Percentiles rank a stretch among this genome's conserved stretches.
Evolutionary conservation across 2,797 vertebrate species (phyloP).

Genomic region (Siniperca undulata): DNA sequence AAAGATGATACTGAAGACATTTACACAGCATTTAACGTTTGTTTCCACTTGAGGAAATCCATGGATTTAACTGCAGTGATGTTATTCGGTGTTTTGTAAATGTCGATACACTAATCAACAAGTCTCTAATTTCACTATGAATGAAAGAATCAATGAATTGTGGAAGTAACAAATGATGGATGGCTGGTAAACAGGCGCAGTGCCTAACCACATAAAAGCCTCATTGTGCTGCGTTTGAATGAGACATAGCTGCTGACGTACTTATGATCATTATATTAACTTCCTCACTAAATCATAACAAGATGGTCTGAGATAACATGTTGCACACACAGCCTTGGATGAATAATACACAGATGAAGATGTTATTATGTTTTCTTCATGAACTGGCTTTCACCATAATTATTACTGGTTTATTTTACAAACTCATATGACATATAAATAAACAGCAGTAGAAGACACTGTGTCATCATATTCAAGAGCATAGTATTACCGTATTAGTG

Average conservation of each 20-base stretch:
- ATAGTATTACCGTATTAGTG: too few species aligned
- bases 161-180: not conserved
- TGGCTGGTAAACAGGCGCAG: not conserved
- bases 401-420: not conserved
- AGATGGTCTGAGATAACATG: not conserved
- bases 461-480: not conserved
- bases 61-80: not conserved
- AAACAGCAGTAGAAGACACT: too few species aligned
- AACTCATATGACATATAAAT: too few species aligned
- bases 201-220: not conserved
- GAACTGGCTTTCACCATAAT: not conserved
- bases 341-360: not conserved
- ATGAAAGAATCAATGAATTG: not conserved
- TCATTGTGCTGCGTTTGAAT: not conserved
- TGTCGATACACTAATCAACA: not conserved
- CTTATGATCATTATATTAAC: slow-evolving; percentile 1
- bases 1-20: slow-evolving; percentile 1
- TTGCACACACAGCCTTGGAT: not conserved
- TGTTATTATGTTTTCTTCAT: not conserved
- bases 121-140: not conserved
- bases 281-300: not conserved
- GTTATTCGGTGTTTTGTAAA: not conserved
- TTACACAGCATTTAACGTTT: not conserved
- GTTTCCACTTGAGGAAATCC: not conserved
- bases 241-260: not conserved